Conservation (phyloP, 2,797 vertebrate genomes). For the Fistularia tabacaria region DNA sequence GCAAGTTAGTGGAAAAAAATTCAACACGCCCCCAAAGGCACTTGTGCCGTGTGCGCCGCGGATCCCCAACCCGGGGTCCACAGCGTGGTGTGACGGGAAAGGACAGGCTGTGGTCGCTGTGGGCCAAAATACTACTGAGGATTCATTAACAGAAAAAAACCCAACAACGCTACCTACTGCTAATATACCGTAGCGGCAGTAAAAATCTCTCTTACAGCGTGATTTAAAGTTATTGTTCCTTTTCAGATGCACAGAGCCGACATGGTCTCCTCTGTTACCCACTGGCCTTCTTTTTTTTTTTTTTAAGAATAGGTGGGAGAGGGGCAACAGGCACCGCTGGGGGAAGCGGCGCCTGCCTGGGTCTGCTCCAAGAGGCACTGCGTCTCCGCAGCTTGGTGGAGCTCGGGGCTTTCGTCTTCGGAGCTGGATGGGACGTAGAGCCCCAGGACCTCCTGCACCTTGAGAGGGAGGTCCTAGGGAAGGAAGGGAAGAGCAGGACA, state of each 20-base stretch:
- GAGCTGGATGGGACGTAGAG: conserved; percentile 55
- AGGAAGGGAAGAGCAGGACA: not conserved
- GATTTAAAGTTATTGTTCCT: conserved; percentile 12
- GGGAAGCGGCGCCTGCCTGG: conserved; percentile 55
- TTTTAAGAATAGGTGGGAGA: conserved; percentile 41
- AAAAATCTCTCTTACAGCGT: not conserved
- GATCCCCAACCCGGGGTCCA: too few relatives aligned
- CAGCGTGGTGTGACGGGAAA: too few relatives aligned
- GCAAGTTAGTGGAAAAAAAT: too few relatives aligned
- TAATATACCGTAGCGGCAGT: conserved; percentile 20
- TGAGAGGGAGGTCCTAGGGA: conserved; percentile 80
- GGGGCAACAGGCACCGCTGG: conserved; percentile 31
- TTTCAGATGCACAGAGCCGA: not conserved
- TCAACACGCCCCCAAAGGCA: too few relatives aligned
- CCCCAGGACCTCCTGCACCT: conserved; percentile 84
- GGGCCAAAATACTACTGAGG: too few relatives aligned
- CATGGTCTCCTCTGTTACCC: too few relatives aligned
- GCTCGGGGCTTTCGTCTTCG: conserved; percentile 56
- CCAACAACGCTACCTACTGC: conserved; percentile 30
- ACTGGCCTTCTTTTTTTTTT: not conserved
- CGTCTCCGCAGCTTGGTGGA: conserved; percentile 57
- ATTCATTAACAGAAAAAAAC: conserved; percentile 4
- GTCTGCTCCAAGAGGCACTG: conserved; percentile 55
- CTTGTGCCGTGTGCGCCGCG: too few relatives aligned
- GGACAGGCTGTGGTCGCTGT: too few relatives aligned